Conservation (phyloP, 2,797 vertebrate species). For the Eupleurogrammus muticus region DNA sequence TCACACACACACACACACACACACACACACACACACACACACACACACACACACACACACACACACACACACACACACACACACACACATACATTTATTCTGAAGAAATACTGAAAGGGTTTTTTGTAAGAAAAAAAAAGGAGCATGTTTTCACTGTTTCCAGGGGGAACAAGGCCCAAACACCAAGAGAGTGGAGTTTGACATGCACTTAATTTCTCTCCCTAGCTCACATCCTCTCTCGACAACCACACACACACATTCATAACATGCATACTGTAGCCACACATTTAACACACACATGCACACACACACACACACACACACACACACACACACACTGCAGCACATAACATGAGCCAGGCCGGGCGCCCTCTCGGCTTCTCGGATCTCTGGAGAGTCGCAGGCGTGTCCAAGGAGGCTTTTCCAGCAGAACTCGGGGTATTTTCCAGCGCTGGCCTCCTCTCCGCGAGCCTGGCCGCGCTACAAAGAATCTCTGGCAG, state of each 20-base stretch:
- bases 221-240: slow-evolving; percentile 56
- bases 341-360: slow-evolving; percentile 45
- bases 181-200: slow-evolving; percentile 68
- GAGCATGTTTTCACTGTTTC: slow-evolving; percentile 80
- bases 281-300: slow-evolving; percentile 49
- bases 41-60: slow-evolving; percentile 12
- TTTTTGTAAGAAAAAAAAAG: slow-evolving; percentile 56
- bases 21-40: too few species aligned
- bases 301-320: slow-evolving; percentile 47
- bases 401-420: slow-evolving; percentile 70
- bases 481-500: slow-evolving; percentile 73
- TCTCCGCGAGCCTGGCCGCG: slow-evolving; percentile 71
- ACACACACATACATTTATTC: background rate
- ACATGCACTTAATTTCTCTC: slow-evolving; percentile 73
- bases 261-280: slow-evolving; percentile 38
- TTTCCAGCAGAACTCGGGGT: slow-evolving; percentile 74
- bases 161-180: slow-evolving; percentile 73
- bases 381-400: slow-evolving; percentile 58
- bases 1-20: slow-evolving; percentile 6
- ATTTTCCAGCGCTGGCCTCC: slow-evolving; percentile 75
- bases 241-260: slow-evolving; percentile 55
- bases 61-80: slow-evolving; percentile 16
- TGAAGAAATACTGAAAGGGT: slow-evolving; percentile 33
- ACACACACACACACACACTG: slow-evolving; percentile 32
- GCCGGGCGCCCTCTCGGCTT: slow-evolving; percentile 50